These are phyloP conservation scores for Petroica traversi DNA, from an alignment of 2,113 vertebrate genomes.

Conservation along the genomic window DNA sequence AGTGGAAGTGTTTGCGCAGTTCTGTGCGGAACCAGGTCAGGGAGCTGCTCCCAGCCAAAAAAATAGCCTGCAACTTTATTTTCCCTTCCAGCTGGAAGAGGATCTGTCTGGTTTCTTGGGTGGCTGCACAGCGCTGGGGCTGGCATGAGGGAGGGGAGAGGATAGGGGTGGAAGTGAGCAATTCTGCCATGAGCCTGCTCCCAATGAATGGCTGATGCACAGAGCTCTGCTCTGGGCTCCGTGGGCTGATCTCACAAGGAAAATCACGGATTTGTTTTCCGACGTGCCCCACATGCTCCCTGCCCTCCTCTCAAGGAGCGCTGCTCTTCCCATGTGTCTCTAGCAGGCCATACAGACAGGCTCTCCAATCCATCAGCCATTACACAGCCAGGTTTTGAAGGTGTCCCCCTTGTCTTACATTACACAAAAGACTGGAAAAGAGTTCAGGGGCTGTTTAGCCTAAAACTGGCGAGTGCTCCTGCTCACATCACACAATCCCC, in stretches of 20 bases:
- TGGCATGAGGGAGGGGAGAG: neutral
- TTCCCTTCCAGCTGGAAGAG: neutral
- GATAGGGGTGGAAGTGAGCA: neutral
- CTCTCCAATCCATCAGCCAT: neutral
- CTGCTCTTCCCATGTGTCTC: neutral
- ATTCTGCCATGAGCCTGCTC: neutral
- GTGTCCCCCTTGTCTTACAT: neutral
- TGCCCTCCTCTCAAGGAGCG: neutral
- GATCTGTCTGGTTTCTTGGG: slow-evolving; percentile 34
- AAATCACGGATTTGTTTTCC: neutral
- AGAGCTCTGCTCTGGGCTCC: neutral
- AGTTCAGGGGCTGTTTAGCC: neutral
- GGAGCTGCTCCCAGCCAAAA: neutral
- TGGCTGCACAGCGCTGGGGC: slow-evolving; percentile 13
- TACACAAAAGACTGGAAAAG: neutral
- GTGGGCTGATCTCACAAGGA: neutral
- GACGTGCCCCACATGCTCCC: neutral
- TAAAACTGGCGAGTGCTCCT: neutral
- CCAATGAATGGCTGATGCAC: neutral
- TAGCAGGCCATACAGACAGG: neutral
- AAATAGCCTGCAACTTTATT: neutral
- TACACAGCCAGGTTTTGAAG: neutral
- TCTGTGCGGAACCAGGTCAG: slow-evolving; percentile 27
- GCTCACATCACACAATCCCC: neutral
- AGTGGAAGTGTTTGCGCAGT: neutral